A percentile compares a stretch with the other conserved stretches of the same genome.
Evolutionary conservation across 2,797 vertebrate species (phyloP).

Genomic region (Cossypha polioptera): DNA sequence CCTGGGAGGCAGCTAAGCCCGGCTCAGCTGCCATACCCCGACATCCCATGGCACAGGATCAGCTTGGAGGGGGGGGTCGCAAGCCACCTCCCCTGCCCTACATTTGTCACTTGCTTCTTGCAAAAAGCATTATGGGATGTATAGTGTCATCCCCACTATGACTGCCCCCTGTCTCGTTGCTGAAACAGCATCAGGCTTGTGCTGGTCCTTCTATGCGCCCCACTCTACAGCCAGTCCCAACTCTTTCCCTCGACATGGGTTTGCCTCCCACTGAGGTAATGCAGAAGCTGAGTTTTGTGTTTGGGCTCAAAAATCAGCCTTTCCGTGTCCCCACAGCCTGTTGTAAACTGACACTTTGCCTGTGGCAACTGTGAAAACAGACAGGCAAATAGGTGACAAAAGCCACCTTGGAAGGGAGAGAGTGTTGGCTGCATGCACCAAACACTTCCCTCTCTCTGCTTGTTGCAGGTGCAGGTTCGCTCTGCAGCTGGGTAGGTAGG

Average conservation of each 20-base stretch:
- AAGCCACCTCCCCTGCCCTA: background rate
- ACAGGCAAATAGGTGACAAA: background rate
- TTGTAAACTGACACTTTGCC: background rate
- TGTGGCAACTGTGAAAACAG: background rate
- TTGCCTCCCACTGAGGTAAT: background rate
- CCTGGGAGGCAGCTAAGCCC: background rate
- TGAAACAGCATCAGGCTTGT: background rate
- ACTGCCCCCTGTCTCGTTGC: accelerated
- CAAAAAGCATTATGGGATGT: background rate
- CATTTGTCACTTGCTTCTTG: background rate
- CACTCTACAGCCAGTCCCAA: accelerated
- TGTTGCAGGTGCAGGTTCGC: accelerated
- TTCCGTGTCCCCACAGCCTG: background rate
- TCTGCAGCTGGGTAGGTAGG: background rate
- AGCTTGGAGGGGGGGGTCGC: accelerated
- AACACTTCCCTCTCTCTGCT: background rate
- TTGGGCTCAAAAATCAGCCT: background rate
- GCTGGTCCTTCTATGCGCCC: accelerated
- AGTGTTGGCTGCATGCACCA: accelerated
- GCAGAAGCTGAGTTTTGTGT: background rate
- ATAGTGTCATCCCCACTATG: accelerated
- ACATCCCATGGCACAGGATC: background rate
- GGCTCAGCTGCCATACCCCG: background rate
- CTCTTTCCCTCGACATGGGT: accelerated
- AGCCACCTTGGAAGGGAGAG: background rate